Evolutionary conservation across 2,888 invertebrate genomes (phyloP), one percentile per base, ranked within the genome.

Genomic region (Heteropelma amictum): DNA sequence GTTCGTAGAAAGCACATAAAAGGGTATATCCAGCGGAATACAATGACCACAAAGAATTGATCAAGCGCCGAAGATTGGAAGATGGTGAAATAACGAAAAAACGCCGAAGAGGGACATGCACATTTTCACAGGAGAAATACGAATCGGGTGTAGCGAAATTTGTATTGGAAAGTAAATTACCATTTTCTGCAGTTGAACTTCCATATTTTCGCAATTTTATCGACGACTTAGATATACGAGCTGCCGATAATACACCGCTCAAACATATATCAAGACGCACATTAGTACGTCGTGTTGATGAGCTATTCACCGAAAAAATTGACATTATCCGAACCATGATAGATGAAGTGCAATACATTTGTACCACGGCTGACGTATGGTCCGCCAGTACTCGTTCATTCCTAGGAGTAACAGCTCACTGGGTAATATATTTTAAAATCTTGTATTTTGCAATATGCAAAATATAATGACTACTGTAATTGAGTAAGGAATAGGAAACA

Each of bases 341-440:
- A 21, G 12, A 35, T 19, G 54, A 54, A 19, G 33, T n/a, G 17
- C n/a, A 45, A 21, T 60, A 61, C 33, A 72, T 76, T 23, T 77
- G 73, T 51, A 77, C 77, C 14, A 77, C 77, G 8, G 67, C 65
- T 12, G 73, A 77, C 40, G 28, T 40, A n/a, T 76, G 76, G 72
- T 54, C 70, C 1, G 49, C 64, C 12, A 51, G 51, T n/a, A 72
- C 35, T 19, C 64, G 72, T 21, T 12, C 60, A 58, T 76, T 72
- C 30, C 21, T 72, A 14, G 72, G 76, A 12, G 68, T 76, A 28
- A 72, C 76, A 12, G 69, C 40, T 28, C 77, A 73, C 60, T 73
- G 73, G 73, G 73, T 77, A 61, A 73, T 51, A 35, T 54, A n/a
- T n/a, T n/a, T n/a, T n/a, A n/a, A n/a, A n/a, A n/a, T n/a, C n/a